Evolutionary conservation across 1,140 invertebrate genomes (phyloP).

Genomic region (Atta colombica): DNA sequence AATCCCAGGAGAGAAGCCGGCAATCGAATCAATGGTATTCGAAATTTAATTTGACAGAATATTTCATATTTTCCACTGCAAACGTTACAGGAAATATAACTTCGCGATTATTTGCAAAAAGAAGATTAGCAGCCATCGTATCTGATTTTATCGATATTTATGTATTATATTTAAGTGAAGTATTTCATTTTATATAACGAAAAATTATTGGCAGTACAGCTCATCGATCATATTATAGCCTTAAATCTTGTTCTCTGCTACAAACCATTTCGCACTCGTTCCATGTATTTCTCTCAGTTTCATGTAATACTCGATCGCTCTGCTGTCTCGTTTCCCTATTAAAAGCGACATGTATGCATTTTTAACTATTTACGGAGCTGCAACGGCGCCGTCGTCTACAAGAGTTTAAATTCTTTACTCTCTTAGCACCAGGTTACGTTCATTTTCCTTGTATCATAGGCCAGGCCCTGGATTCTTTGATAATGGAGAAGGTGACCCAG

Average conservation of each 20-base stretch:
- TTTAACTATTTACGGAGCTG: slow-evolving; percentile 56
- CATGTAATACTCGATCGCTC: not conserved
- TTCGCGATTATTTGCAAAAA: not conserved
- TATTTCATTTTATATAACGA: not conserved
- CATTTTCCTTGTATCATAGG: slow-evolving; percentile 53
- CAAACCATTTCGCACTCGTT: not conserved
- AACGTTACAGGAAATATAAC: not conserved
- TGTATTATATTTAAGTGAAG: slow-evolving; percentile 10
- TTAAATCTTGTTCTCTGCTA: not conserved
- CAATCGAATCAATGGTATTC: slow-evolving; percentile 8
- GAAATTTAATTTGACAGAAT: slow-evolving; percentile 30
- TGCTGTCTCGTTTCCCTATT: not conserved
- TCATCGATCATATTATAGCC: not conserved
- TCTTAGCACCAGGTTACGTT: slow-evolving; percentile 58
- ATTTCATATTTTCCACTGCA: not conserved
- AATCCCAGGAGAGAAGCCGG: not conserved
- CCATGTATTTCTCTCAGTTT: not conserved
- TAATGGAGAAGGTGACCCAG: slow-evolving; percentile 73
- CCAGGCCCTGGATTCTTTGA: slow-evolving; percentile 69
- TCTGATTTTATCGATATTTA: not conserved
- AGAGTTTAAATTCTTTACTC: slow-evolving; percentile 56
- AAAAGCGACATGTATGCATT: slow-evolving; percentile 43
- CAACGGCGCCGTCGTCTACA: not conserved
- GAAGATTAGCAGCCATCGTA: not conserved
- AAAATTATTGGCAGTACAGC: slow-evolving; percentile 11